Conservation (phyloP, 2,113 vertebrate species). For the Opisthocomus hoazin region DNA sequence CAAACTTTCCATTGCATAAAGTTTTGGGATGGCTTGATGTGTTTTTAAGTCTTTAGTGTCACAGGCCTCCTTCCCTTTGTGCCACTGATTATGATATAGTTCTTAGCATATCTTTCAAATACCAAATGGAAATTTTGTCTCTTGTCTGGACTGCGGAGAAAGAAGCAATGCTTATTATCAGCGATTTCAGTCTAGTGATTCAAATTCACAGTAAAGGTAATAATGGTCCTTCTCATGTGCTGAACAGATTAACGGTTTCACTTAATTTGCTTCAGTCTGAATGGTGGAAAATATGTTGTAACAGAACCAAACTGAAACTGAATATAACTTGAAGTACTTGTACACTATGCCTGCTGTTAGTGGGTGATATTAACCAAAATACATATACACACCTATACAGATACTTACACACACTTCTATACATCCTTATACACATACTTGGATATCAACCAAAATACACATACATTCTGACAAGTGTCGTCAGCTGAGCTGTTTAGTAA, state of each 20-base stretch:
- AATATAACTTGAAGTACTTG: neutral
- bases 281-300: neutral
- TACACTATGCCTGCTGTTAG: neutral
- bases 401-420: too few relatives aligned
- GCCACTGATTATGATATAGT: neutral
- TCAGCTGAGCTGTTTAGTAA: neutral
- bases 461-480: neutral
- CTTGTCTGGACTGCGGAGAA: neutral
- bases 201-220: neutral
- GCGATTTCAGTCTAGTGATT: neutral
- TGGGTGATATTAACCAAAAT: neutral
- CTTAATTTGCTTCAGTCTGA: neutral
- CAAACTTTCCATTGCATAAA: neutral
- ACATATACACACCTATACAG: too few relatives aligned
- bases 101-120: neutral
- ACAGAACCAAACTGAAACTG: neutral
- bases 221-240: neutral
- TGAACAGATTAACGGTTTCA: neutral
- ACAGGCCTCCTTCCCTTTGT: neutral
- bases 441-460: neutral
- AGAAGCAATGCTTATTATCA: neutral
- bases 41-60: neutral
- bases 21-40: neutral
- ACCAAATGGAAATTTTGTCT: neutral
- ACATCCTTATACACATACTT: too few relatives aligned